Evolutionary conservation across 2,797 vertebrate genomes (phyloP), one percentile per base, ranked within the genome.

Genomic region (Bradypodion ventrale): DNA sequence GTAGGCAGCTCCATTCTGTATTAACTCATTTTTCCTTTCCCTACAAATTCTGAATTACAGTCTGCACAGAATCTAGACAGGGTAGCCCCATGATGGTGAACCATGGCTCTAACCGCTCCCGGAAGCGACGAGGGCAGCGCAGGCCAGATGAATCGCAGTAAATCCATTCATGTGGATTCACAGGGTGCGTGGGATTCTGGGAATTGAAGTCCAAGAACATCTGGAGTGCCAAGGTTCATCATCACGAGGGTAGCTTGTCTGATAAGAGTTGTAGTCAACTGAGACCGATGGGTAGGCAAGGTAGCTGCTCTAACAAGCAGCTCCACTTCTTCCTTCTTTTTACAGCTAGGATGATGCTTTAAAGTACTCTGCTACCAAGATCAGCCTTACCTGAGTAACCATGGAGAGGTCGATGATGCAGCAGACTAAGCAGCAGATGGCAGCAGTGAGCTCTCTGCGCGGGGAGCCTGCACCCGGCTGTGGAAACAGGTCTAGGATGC

Each of bases 341-440:
- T 32, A 56, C 7, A 40, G 69, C 37, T 66, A 29, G 60, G 62
- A n/a, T 23, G 35, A 35, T 23, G 35, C 52, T 56, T 56, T 56
- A 1, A 9, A n/a, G n/a, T n/a, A n/a, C n/a, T 65, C 16, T 59
- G 60, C 35, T 69, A 76, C 65, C 0, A 1, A 35, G 1, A 0
- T 0, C 0, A 37, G 49, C 37, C 82, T 72, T 75, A 99, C 98
- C 97, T 99, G 97, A 0, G 98, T 99, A 94, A 99, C 97, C 98
- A 99, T 99, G 95, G 98, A 99, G 95, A 99, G 96, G 93, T 98
- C 98, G 4, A 99, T 98, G 86, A 99, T 93, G 92, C 98, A 99
- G 95, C 97, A 98, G 85, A 97, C 89, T 4, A 93, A 37, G 40
- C 98, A 99, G 95, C 97, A 98, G 74, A 99, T 89, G 0, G 97